These are phyloP conservation scores for Aurelia aurita DNA, from an alignment of 30 jellyfish, hydroid and myxozoan species.

Conservation along the genomic window DNA sequence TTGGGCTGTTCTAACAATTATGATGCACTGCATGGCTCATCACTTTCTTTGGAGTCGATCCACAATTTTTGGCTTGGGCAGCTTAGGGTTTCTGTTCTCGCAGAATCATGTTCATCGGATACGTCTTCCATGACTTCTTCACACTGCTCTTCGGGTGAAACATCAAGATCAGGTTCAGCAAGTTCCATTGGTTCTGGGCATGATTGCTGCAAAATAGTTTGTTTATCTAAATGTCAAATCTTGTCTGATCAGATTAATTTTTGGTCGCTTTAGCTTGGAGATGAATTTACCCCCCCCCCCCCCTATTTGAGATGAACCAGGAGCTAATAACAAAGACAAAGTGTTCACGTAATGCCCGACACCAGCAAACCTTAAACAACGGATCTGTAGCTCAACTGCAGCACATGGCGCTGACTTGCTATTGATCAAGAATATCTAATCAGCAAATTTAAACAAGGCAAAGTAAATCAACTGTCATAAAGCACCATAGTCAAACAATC, in stretches of 20 bases:
- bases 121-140: neutral
- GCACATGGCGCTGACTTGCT: too few species aligned
- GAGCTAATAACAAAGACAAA: too few species aligned
- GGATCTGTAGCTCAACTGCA: too few species aligned
- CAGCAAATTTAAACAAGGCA: too few species aligned
- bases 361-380: too few species aligned
- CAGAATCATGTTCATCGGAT: neutral
- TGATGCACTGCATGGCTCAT: too few species aligned
- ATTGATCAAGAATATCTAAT: too few species aligned
- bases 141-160: conserved; percentile 9
- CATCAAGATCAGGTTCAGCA: conserved; percentile 7
- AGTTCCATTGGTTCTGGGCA: conserved; percentile 9
- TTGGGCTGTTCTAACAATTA: too few species aligned
- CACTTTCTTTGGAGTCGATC: conserved; percentile 15
- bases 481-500: too few species aligned
- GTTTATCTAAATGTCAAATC: neutral
- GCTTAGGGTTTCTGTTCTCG: neutral
- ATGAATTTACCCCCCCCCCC: neutral
- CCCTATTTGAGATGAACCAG: neutral
- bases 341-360: too few species aligned
- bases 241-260: neutral
- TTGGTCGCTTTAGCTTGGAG: neutral
- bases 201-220: neutral
- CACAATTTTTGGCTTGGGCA: conserved; percentile 21
- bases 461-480: too few species aligned